A percentile compares a stretch with the other conserved stretches of the same genome.
Evolutionary conservation across 2,797 vertebrate genomes (phyloP).

Genomic region (Geotrypetes seraphini): DNA sequence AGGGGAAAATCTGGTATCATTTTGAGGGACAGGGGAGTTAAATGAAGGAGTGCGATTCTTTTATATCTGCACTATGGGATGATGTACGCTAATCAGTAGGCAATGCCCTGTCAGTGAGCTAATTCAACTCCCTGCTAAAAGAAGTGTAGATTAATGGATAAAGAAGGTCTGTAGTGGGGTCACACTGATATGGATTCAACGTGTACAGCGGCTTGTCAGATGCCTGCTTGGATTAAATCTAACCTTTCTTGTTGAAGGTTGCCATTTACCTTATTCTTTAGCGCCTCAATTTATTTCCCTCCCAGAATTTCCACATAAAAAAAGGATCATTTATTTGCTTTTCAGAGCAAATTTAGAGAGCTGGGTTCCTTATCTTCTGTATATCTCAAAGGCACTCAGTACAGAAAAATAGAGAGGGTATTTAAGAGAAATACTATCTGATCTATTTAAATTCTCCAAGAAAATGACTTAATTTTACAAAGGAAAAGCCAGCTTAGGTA

Average conservation of each 20-base stretch:
- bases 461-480: conserved; percentile 60
- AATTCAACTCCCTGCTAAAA: conserved; percentile 86
- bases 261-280: conserved; percentile 89
- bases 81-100: conserved; percentile 85
- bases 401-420: conserved; percentile 54
- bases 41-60: conserved; percentile 59
- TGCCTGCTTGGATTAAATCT: conserved; percentile 94
- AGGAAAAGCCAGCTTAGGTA: conserved; percentile 65
- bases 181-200: conserved; percentile 82
- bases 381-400: conserved; percentile 53
- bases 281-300: conserved; percentile 75
- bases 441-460: conserved; percentile 58
- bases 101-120: conserved; percentile 78
- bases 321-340: conserved; percentile 75
- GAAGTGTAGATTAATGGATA: conserved; percentile 99
- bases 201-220: conserved; percentile 88
- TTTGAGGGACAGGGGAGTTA: conserved; percentile 63
- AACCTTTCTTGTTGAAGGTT: conserved; percentile 90
- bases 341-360: conserved; percentile 63
- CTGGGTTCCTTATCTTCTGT: conserved; percentile 55
- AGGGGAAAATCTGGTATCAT: conserved; percentile 51
- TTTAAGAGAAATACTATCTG: conserved; percentile 51
- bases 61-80: conserved; percentile 66
- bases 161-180: conserved; percentile 84
- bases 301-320: conserved; percentile 80